Evolutionary conservation across 2,888 invertebrate species (phyloP), one percentile per base, ranked within the genome.

Genomic region (Temnothorax unifasciatus): DNA sequence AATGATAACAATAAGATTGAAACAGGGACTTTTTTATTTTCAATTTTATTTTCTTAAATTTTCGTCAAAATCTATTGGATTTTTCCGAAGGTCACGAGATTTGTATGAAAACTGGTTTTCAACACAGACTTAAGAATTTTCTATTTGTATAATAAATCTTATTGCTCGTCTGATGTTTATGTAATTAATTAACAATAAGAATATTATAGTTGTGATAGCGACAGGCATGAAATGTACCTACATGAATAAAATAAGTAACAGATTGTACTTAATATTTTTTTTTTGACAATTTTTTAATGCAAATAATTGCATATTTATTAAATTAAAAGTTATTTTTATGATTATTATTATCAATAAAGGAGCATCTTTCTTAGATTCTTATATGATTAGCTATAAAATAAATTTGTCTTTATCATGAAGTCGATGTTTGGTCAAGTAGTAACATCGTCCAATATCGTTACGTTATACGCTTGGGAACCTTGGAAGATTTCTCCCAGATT

Each of bases 401-500:
- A 50, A 8, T 76, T 18, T 21, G n/a, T 8, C 11, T 57, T 29
- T 44, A 9, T 18, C 1, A 44, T 3, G 21, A 34, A 69, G 34
- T 59, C 18, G 18, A 57, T 18, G 71, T 79, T 44, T 57, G n/a
- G 0, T 77, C n/a, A 69, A 41, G 5, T 71, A 13, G 0, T 57
- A 54, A 57, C 18, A 66, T 4, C 3, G n/a, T 54, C 18, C 57
- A 69, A 77, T 44, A 66, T 57, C 3, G 21, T 15, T 57, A 11
- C 21, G 59, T 25, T 57, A n/a, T 57, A 44, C 3, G 15, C 15
- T 41, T 38, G 11, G 13, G 34, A 57, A 59, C 15, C 34, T 34
- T 69, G 21, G 57, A 18, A 11, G 29, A 68, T 54, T 66, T 11
- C 50, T 57, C 13, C 57, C 18, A 76, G 50, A 82, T 75, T 77